Percentiles rank a stretch among this genome's conserved stretches.
Evolutionary conservation across 2,113 vertebrate genomes (phyloP).

Genomic region (Psophia crepitans): DNA sequence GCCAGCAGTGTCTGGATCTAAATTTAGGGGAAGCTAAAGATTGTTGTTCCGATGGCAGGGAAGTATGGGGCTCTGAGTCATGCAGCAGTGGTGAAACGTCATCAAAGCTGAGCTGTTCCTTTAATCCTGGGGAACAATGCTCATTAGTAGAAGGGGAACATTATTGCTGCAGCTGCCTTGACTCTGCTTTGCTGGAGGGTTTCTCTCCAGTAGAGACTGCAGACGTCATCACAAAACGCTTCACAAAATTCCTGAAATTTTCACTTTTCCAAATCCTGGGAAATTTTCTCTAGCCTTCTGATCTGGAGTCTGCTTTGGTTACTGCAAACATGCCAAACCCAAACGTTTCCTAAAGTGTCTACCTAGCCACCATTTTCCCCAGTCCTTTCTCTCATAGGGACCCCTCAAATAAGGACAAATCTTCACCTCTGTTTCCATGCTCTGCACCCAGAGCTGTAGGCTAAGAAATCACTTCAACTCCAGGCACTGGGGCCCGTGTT

Average conservation of each 20-base stretch:
- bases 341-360: not conserved
- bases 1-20: not conserved
- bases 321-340: not conserved
- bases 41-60: not conserved
- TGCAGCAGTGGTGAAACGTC: accelerated
- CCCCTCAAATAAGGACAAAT: not conserved
- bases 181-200: not conserved
- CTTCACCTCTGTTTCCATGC: not conserved
- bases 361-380: not conserved
- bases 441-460: not conserved
- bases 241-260: not conserved
- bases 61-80: not conserved
- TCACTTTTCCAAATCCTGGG: not conserved
- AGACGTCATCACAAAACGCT: not conserved
- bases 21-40: not conserved
- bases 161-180: not conserved
- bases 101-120: not conserved
- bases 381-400: not conserved
- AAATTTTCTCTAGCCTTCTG: not conserved
- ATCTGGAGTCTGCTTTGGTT: not conserved
- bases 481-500: not conserved
- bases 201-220: not conserved
- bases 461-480: not conserved
- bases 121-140: not conserved
- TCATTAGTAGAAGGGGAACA: not conserved